phyloP scores from a whole-genome alignment of 2,113 vertebrate genomes.

The Notechis scutatus region DNA sequence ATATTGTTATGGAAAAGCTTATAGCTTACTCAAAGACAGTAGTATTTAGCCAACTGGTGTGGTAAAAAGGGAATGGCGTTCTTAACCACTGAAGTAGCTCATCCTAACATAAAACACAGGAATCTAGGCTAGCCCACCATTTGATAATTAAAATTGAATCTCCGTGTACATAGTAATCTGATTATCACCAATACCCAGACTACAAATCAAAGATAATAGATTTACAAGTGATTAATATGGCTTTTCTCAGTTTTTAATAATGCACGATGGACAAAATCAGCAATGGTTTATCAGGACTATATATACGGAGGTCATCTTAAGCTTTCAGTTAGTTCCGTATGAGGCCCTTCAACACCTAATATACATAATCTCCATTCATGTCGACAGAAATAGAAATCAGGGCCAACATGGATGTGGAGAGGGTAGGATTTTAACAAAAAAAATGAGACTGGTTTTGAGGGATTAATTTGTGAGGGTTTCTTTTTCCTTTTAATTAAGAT shows the following conservation, averaged over 20 bases:
- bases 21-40: conserved; percentile 4
- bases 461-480: background rate
- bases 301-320: background rate
- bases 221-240: background rate
- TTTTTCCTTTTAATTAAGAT: background rate
- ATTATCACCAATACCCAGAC: background rate
- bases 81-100: background rate
- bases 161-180: background rate
- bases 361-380: background rate
- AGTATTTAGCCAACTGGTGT: conserved; percentile 4
- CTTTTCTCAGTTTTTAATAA: background rate
- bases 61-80: rapidly evolving
- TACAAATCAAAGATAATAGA: background rate
- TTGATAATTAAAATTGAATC: background rate
- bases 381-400: background rate
- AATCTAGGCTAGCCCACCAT: background rate
- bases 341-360: background rate
- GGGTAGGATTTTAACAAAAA: background rate
- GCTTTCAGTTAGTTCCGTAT: background rate
- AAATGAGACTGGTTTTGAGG: background rate
- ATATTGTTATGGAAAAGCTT: background rate
- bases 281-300: background rate
- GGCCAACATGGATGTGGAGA: background rate
- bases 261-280: background rate
- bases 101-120: too few relatives aligned